These are phyloP conservation scores for Ostrea denselamellosa DNA, from an alignment of 1,140 invertebrate species.

Conservation along the genomic window DNA sequence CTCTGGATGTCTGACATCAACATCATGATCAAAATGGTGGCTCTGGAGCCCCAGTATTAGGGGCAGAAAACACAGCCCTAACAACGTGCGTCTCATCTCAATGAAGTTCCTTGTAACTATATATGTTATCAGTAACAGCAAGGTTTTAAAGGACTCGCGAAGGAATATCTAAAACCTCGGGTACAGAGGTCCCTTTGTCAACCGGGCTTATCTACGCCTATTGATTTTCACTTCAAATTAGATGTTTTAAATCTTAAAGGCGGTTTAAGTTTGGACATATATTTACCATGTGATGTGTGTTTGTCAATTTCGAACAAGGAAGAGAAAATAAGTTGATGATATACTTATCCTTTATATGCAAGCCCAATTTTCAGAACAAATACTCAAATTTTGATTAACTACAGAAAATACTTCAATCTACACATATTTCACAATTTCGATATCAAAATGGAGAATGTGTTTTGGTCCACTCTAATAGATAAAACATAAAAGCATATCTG, in stretches of 20 bases:
- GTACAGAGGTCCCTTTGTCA: background rate
- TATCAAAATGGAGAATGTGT: too few species aligned
- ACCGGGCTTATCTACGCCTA: background rate
- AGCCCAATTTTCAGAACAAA: too few species aligned
- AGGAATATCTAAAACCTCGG: background rate
- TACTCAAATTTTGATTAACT: too few species aligned
- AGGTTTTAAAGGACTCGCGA: background rate
- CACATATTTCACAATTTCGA: too few species aligned
- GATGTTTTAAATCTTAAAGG: background rate
- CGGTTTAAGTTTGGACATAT: background rate
- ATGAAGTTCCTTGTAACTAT: background rate
- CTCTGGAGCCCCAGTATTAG: background rate
- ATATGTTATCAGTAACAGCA: background rate
- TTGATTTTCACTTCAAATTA: background rate
- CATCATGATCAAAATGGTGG: slow-evolving; percentile 39
- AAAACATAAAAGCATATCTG: too few species aligned
- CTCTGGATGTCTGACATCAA: slow-evolving; percentile 45
- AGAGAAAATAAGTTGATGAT: background rate
- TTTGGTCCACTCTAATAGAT: too few species aligned
- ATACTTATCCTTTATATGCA: background rate
- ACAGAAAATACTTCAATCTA: too few species aligned
- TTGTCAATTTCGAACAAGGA: background rate
- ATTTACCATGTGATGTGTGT: background rate
- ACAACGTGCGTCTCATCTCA: background rate
- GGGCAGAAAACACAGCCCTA: background rate